A percentile compares a stretch with the other conserved stretches of the same genome.
phyloP scores from a whole-genome alignment of 2,113 vertebrate species.

The Dasyornis broadbenti region DNA sequence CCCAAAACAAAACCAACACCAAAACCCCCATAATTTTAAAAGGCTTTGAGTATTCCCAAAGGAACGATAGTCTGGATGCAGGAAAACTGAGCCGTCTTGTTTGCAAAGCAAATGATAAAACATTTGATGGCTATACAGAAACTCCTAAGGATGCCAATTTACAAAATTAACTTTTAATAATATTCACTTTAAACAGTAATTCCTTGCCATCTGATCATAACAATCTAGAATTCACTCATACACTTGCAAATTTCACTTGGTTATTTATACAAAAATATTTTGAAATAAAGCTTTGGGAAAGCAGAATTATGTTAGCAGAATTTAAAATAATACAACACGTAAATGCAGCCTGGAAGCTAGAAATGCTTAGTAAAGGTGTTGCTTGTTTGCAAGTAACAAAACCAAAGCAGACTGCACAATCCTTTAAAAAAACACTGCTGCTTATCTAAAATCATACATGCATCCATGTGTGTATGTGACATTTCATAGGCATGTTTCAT shows the following conservation, averaged over 20 bases:
- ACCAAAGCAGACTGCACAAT: background rate
- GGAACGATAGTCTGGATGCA: constrained; percentile 32
- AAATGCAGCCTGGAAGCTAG: background rate
- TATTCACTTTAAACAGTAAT: background rate
- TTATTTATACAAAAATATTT: background rate
- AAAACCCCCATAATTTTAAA: constrained; percentile 63
- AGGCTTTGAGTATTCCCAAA: constrained; percentile 69
- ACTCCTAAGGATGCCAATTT: background rate
- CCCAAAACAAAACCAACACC: background rate
- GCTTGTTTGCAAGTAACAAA: background rate
- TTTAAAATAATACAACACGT: background rate
- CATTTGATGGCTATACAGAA: constrained; percentile 1
- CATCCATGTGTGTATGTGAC: background rate
- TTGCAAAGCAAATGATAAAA: constrained; percentile 48
- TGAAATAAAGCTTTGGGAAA: background rate
- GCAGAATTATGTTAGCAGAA: background rate
- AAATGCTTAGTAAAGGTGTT: background rate
- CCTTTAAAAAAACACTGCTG: background rate
- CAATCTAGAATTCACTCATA: background rate
- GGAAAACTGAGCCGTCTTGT: constrained; percentile 10
- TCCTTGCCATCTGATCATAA: background rate
- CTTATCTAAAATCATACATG: background rate
- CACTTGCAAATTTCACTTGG: background rate
- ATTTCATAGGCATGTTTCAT: constrained; percentile 33
- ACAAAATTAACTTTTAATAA: background rate